Evolutionary conservation across 2,888 invertebrate genomes (phyloP), one percentile per base, ranked within the genome.

Genomic region (Euspilapteryx auroguttella): DNA sequence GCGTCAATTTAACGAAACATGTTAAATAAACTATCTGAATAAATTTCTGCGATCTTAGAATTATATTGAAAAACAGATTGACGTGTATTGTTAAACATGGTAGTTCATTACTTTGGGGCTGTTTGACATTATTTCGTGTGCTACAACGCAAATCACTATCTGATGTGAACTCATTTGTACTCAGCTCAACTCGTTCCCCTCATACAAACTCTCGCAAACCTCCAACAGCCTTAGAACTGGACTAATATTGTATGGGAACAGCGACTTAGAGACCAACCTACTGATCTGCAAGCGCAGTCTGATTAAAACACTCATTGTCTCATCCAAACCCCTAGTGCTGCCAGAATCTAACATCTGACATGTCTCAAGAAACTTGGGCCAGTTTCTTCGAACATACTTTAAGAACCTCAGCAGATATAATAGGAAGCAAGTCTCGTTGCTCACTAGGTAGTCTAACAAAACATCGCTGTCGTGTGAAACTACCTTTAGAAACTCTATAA

Each of bases 171-270:
- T n/a, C n/a, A n/a, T n/a, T n/a, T n/a, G n/a, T n/a, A 8, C 48
- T 83, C 80, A 88, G 69, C 87, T 88, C 43, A 85, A 83, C 47
- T 88, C 86, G 57, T 88, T 88, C 3, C 87, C 88, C 65, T 91
- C 90, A 56, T 90, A 92, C 42, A 91, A 76, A 50, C 86, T 86
- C 52, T 92, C 92, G 48, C 90, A 91, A 39, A 86, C 86, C 55
- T 89, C 89, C 37, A 94, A 68, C 43, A 93, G 69, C 57, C 88
- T 83, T 40, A 92, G 71, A 32, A 94, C 88, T 23, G 93, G 93
- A 44, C 86, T 89, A 47, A 94, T 93, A 56, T 94, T 93, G 57
- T 94, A 94, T 0, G 93, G 92, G 58, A 92, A 93, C 27, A 92
- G 62, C 39, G 89, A 85, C 47, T 86, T 86, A 0, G 89, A 85